Conservation (phyloP, 1,140 invertebrate species). For the Dolichoris vasculosae region DNA sequence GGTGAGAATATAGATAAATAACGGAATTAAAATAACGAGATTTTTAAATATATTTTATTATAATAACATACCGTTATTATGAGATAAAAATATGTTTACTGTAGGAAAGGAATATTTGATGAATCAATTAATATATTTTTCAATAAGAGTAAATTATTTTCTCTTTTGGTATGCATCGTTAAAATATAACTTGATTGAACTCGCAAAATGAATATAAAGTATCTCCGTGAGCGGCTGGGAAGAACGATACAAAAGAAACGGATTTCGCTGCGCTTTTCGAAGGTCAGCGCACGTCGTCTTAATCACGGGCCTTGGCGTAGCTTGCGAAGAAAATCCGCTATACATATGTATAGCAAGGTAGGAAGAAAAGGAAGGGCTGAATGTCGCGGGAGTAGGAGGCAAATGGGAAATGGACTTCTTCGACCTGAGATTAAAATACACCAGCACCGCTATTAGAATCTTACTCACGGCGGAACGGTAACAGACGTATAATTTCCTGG, state of each 20-base stretch:
- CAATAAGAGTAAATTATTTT: constrained; percentile 8
- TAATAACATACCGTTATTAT: no score
- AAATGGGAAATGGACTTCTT: constrained; percentile 57
- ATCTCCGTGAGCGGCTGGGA: not conserved
- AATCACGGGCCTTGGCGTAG: constrained; percentile 21
- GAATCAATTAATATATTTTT: not conserved
- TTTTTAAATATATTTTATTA: no score
- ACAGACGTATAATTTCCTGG: constrained; percentile 73
- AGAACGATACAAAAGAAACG: constrained; percentile 27
- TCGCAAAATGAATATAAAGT: constrained; percentile 35
- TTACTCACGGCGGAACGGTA: constrained; percentile 61
- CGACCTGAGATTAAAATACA: constrained; percentile 66
- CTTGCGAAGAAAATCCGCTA: constrained; percentile 21
- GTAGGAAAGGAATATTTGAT: not conserved
- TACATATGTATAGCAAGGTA: not conserved
- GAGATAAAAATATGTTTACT: no score
- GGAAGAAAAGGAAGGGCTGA: not conserved
- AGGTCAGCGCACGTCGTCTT: constrained; percentile 48
- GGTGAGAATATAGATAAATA: no score
- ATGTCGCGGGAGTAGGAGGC: not conserved
- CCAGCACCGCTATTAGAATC: constrained; percentile 68
- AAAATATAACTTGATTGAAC: not conserved
- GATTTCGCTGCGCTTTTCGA: constrained; percentile 10
- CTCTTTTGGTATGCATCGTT: not conserved
- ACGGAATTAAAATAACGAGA: no score